Conservation (phyloP, 92 coral and sea anemone species). For the Porites evermanni region DNA sequence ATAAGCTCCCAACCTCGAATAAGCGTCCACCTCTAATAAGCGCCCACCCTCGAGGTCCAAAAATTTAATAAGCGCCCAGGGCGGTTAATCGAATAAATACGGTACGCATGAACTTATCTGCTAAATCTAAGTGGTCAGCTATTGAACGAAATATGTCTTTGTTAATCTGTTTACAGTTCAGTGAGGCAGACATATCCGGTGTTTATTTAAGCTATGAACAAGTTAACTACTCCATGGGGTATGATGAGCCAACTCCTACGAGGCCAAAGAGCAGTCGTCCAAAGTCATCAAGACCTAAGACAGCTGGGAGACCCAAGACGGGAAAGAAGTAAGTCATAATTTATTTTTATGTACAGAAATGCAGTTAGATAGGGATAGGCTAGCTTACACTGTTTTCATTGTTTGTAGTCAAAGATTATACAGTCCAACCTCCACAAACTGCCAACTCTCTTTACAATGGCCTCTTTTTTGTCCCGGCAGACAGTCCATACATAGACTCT, state of each 20-base stretch:
- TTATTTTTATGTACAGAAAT: too few relatives aligned
- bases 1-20: too few relatives aligned
- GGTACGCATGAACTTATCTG: background rate
- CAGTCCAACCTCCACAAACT: too few relatives aligned
- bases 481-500: too few relatives aligned
- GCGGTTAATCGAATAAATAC: too few relatives aligned
- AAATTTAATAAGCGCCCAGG: too few relatives aligned
- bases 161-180: conserved; percentile 47
- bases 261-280: conserved; percentile 90
- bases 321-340: conserved; percentile 80
- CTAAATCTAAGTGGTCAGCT: background rate
- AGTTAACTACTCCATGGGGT: conserved; percentile 76
- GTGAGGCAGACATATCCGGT: conserved; percentile 88
- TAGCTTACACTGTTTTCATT: background rate
- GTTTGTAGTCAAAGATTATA: too few relatives aligned
- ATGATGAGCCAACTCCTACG: conserved; percentile 72
- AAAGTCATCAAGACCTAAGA: conserved; percentile 84
- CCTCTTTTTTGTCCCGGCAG: too few relatives aligned
- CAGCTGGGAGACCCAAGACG: conserved; percentile 89
- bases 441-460: too few relatives aligned
- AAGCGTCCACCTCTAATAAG: too few relatives aligned
- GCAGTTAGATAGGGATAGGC: background rate
- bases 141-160: background rate
- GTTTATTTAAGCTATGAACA: conserved; percentile 89
- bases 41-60: too few relatives aligned